Conservation (phyloP, 2,797 vertebrate species). For the Melanitta fusca region DNA sequence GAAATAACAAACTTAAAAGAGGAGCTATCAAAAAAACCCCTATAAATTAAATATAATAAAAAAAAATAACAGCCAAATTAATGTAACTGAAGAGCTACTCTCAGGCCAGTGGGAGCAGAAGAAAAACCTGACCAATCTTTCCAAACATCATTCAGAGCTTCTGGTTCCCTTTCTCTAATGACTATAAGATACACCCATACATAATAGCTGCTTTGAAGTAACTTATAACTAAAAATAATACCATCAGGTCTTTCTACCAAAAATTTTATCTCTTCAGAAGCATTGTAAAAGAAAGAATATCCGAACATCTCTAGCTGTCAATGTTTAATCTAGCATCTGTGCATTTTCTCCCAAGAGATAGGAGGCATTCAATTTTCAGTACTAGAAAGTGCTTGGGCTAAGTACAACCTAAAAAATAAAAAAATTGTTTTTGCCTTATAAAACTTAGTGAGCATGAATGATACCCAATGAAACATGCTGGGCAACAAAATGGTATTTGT, state of each 20-base stretch:
- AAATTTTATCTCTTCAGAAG: neutral
- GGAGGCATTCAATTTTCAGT: conserved; percentile 16
- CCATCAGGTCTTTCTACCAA: neutral
- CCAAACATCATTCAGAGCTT: neutral
- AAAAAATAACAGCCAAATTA: neutral
- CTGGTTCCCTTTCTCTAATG: neutral
- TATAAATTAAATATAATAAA: neutral
- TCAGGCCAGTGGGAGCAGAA: neutral
- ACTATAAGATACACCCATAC: neutral
- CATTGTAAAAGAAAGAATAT: neutral
- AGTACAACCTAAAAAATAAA: neutral
- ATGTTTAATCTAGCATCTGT: conserved; percentile 28
- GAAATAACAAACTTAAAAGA: conserved; percentile 21
- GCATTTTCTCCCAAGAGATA: neutral
- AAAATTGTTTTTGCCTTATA: neutral
- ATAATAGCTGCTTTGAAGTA: neutral
- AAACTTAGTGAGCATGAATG: neutral
- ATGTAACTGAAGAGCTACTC: neutral
- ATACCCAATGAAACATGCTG: neutral
- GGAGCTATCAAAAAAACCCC: neutral
- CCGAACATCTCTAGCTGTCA: conserved; percentile 26
- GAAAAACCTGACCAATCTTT: neutral
- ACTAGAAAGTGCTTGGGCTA: neutral
- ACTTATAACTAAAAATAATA: neutral
- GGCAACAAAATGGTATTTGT: neutral